Evolutionary conservation across 2,113 vertebrate genomes (phyloP), one percentile per base, ranked within the genome.

Genomic region (Muscicapa adusta): DNA sequence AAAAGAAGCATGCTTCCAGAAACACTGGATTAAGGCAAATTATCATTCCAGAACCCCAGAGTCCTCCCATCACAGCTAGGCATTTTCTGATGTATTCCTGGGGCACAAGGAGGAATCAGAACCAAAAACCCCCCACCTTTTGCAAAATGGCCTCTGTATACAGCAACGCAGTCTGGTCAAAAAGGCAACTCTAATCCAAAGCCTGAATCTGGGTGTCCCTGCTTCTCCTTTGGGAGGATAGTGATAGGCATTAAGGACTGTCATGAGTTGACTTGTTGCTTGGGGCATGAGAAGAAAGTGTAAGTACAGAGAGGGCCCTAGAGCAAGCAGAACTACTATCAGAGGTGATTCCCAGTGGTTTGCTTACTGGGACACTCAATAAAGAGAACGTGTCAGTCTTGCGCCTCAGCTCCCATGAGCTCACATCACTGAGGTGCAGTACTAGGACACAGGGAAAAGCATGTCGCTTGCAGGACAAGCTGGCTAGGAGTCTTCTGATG

Each of bases 1-100:
- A 86, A 92, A 90, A 77, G 70, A 78, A 34, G 11, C 12, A 18
- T 77, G 73, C 68, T 91, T 89, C 89, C 73, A 94, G 58, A 85
- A 94, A 95, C 75, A 82, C 14, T 72, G 58, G 36, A 76, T 84
- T 92, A 12, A 89, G 84, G 68, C n/a, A 77, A 92, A 94, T 86
- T 73, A 57, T 65, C 40, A 45, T 90, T 77, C 1, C 16, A 90
- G 68, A 89, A 18, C 61, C 38, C 40, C 22, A 16, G 76, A 90
- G 91, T 48, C 47, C 29, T 90, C 60, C 78, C 72, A 77, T 87
- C 65, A 76, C 50, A 53, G 25, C 62, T 58, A 79, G 43, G 36
- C 9, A 2, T 94, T 94, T 94, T 73, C 65, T 66, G 34, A 26
- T 81, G 33, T 43, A 50, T 70, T 95, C 48, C 43, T 88, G 28